Evolutionary conservation across 2,888 invertebrate genomes (phyloP), one percentile per base, ranked within the genome.

Genomic region (Heliconius cydno): DNA sequence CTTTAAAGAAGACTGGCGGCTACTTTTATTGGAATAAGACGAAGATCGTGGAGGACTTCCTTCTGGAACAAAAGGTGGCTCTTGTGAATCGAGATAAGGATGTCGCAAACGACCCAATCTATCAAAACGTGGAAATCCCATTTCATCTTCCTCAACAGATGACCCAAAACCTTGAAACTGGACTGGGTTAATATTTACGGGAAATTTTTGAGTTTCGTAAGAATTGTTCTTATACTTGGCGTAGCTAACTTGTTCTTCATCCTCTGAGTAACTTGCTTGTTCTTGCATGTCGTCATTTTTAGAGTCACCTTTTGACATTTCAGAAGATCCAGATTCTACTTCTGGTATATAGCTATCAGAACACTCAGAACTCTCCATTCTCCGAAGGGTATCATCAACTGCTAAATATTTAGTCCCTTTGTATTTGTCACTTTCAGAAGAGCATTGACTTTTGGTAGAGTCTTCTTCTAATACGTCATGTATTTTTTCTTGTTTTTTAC

Each of bases 321-420:
- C 96, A 0, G 96, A 96, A 66, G 96, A 96, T 46, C 96, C 95
- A 3, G 96, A 96, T 85, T 96, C 96, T 66, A 96, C 95, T 90
- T 96, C 96, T 4, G 97, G 97, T 81, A 96, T 92, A 87, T 97
- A 97, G 77, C 97, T 97, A 87, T 97, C 97, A 0, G 96, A 96
- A 85, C 96, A 96, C 87, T 96, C 96, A 0, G 96, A 96, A 84
- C 96, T 96, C 85, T 96, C 96, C 87, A 95, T 94, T 72, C 96
- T 95, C 80, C 96, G 95, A 86, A 86, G 88, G 82, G 86, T 94
- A 88, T 93, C 94, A 80, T 94, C 94, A 3, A 94, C 94, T 0
- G 86, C 88, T 72, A 95, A 89, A 84, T 91, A 93, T 84, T 93
- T 90, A 12, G 88, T 86, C 41, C 90, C 90, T 70, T 92, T 92